Evolutionary conservation across 1,140 invertebrate genomes (phyloP).

Genomic region (Phocides pigmalion): DNA sequence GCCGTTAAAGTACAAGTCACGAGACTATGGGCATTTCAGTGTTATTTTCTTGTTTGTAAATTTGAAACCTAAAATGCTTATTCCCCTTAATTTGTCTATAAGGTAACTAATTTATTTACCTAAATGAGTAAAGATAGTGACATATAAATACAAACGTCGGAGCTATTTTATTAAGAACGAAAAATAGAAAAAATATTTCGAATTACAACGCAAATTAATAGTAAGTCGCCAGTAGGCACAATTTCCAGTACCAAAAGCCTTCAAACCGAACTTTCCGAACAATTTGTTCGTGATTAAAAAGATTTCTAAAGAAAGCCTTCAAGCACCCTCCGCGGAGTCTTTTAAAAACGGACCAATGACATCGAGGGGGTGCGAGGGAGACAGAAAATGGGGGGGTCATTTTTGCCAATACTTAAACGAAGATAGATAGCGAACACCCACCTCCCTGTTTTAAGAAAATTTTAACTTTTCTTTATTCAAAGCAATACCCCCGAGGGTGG

Average conservation of each 20-base stretch:
- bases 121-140: too few species aligned
- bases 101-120: too few species aligned
- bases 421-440: conserved; percentile 71
- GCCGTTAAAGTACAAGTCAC: too few species aligned
- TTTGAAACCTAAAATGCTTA: too few species aligned
- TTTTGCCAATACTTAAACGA: conserved; percentile 80
- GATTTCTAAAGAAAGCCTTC: conserved; percentile 36
- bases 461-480: conserved; percentile 82
- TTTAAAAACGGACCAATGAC: conserved; percentile 64
- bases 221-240: not conserved
- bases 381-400: conserved; percentile 56
- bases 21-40: too few species aligned
- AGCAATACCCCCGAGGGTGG: conserved; percentile 49
- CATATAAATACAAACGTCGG: too few species aligned
- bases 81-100: too few species aligned
- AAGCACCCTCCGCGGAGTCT: conserved; percentile 35
- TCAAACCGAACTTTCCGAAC: conserved; percentile 14
- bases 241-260: conserved; percentile 2
- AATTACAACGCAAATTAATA: not conserved
- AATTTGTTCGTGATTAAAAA: conserved; percentile 33
- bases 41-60: too few species aligned
- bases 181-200: conserved; percentile 14
- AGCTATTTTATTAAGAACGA: too few species aligned
- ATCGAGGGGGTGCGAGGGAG: conserved; percentile 52
- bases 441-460: conserved; percentile 71